A percentile compares a stretch with the other conserved stretches of the same genome.
phyloP scores from a whole-genome alignment of 2,888 invertebrate species.

The Nephrotoma flavescens region DNA sequence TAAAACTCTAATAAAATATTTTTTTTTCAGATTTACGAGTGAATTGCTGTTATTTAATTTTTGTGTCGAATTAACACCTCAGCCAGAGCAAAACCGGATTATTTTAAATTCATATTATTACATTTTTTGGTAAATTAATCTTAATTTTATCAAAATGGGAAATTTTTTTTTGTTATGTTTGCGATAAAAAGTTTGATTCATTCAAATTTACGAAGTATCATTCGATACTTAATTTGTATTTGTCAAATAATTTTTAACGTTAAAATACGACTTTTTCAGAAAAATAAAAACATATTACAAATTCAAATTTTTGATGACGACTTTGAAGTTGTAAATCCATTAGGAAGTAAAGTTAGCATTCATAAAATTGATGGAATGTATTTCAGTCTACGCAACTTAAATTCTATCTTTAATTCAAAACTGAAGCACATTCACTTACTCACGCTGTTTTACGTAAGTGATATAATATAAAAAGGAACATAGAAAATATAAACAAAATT shows the following conservation, averaged over 20 bases:
- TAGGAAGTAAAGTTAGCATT: neutral
- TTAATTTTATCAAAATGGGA: neutral
- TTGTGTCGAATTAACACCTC: no score
- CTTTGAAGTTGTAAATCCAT: neutral
- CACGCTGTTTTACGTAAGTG: neutral
- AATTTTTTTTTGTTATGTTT: neutral
- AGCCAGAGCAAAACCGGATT: no score
- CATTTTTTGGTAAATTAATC: neutral
- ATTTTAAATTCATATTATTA: neutral
- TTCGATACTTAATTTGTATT: neutral
- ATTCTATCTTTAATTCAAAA: neutral
- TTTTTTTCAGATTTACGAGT: no score
- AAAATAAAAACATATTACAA: neutral
- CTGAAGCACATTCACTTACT: neutral
- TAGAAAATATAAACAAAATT: conserved; percentile 1
- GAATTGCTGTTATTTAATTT: no score
- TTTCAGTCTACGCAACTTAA: neutral
- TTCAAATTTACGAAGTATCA: neutral
- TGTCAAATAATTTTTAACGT: neutral
- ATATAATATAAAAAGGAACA: neutral
- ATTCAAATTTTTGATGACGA: neutral
- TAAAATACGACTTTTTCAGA: neutral
- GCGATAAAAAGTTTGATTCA: neutral
- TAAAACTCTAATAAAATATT: no score
- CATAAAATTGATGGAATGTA: neutral